phyloP scores from a whole-genome alignment of 2,888 invertebrate genomes.

The Polyommatus iphigenia region DNA sequence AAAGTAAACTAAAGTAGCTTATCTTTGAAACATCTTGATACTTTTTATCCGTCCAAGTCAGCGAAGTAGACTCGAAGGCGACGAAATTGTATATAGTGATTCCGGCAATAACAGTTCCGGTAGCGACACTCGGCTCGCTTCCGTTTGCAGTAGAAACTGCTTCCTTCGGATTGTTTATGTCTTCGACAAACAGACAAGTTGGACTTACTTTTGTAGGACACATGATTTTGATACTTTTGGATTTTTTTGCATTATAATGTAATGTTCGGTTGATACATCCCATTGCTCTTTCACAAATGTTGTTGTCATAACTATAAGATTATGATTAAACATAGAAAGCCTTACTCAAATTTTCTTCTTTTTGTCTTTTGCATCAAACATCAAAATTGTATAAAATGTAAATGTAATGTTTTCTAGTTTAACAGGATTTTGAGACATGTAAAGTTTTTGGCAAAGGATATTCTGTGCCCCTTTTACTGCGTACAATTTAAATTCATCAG shows the following conservation, averaged over 20 bases:
- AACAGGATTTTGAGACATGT: neutral
- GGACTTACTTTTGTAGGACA: neutral
- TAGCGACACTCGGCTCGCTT: slow-evolving; percentile 73
- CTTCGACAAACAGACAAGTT: slow-evolving; percentile 49
- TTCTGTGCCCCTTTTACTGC: neutral
- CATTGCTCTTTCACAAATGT: no score
- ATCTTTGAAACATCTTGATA: slow-evolving; percentile 15
- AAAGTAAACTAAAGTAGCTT: neutral
- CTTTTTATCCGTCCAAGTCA: slow-evolving; percentile 23
- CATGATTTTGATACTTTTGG: neutral
- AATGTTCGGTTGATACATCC: no score
- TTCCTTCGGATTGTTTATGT: slow-evolving; percentile 74
- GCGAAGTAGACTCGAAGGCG: slow-evolving; percentile 67
- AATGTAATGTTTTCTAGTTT: no score
- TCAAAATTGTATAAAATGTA: no score
- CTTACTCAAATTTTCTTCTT: no score
- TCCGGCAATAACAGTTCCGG: slow-evolving; percentile 78
- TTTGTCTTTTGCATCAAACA: no score
- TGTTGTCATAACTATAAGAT: no score
- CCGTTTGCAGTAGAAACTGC: slow-evolving; percentile 70
- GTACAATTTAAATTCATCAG: neutral
- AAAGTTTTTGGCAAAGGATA: no score
- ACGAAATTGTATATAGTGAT: slow-evolving; percentile 71
- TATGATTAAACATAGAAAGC: no score
- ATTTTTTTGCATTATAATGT: neutral